These are phyloP conservation scores for Siniperca knerii DNA, from an alignment of 2,113 vertebrate genomes.

Conservation along the genomic window DNA sequence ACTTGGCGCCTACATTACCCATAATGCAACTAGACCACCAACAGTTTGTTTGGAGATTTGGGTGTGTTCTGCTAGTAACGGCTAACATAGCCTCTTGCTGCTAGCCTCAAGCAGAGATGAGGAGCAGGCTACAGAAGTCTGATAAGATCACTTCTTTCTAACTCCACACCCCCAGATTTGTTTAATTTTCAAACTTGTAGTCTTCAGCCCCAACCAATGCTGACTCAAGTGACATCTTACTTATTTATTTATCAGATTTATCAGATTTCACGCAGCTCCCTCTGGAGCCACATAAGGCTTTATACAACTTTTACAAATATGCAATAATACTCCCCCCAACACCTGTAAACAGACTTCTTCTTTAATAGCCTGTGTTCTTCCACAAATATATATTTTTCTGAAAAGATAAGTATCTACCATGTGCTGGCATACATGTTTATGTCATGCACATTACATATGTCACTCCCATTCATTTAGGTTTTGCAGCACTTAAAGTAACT, in stretches of 20 bases:
- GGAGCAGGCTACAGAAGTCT: not conserved
- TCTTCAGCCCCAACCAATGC: not conserved
- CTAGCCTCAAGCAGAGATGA: not conserved
- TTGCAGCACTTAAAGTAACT: constrained; percentile 4
- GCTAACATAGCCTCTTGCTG: not conserved
- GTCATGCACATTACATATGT: not conserved
- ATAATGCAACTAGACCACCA: not conserved
- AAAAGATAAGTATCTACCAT: not conserved
- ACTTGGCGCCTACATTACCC: not conserved
- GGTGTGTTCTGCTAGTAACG: not conserved
- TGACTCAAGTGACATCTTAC: not conserved
- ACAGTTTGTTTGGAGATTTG: not conserved
- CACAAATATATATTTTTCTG: not conserved
- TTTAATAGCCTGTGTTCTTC: not conserved
- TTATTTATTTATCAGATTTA: too few relatives aligned
- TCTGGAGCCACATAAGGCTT: not conserved
- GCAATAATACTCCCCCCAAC: not conserved
- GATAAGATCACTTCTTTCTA: not conserved
- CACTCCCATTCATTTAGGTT: not conserved
- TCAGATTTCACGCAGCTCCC: not conserved
- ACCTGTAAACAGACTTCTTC: not conserved
- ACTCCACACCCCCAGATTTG: not conserved
- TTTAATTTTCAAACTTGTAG: not conserved
- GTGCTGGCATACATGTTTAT: not conserved
- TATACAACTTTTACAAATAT: not conserved